A percentile compares a stretch with the other conserved stretches of the same genome.
phyloP scores from a whole-genome alignment of 2,113 vertebrate genomes.

The Chlamydotis undulata region DNA sequence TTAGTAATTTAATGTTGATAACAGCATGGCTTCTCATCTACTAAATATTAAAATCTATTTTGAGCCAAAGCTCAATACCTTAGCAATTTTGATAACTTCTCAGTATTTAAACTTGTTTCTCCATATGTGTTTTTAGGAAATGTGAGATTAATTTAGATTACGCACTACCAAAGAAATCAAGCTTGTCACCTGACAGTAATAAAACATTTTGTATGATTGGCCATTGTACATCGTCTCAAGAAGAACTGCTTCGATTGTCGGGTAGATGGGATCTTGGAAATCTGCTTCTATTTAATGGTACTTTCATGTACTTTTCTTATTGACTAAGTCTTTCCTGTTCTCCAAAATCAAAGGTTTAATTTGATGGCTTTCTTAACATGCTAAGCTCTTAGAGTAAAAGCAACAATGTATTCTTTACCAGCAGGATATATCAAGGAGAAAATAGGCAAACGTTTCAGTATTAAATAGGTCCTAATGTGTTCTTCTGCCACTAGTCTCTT shows the following conservation, averaged over 20 bases:
- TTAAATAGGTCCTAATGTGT: not conserved
- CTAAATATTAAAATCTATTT: not conserved
- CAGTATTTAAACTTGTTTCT: slow-evolving; percentile 7
- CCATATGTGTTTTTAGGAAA: slow-evolving; percentile 78
- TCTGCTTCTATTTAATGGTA: slow-evolving; percentile 90
- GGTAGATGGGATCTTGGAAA: slow-evolving; percentile 89
- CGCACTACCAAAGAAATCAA: slow-evolving; percentile 88
- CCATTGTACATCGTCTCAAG: slow-evolving; percentile 80
- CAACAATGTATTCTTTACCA: not conserved
- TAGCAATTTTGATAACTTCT: not conserved
- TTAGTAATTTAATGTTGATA: not conserved
- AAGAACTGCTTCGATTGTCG: slow-evolving; percentile 78
- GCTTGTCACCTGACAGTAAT: slow-evolving; percentile 93
- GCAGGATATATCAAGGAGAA: not conserved
- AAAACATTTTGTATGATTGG: slow-evolving; percentile 96
- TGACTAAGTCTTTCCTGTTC: not conserved
- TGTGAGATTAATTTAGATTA: slow-evolving; percentile 92
- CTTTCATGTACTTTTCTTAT: not conserved
- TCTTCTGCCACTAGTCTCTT: not conserved
- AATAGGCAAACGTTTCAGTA: not conserved
- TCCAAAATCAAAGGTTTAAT: not conserved
- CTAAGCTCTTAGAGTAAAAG: not conserved
- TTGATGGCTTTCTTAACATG: not conserved
- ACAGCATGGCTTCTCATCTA: not conserved
- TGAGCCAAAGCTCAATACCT: not conserved